phyloP scores from a whole-genome alignment of 2,113 vertebrate species.

The Colinus virginianus region DNA sequence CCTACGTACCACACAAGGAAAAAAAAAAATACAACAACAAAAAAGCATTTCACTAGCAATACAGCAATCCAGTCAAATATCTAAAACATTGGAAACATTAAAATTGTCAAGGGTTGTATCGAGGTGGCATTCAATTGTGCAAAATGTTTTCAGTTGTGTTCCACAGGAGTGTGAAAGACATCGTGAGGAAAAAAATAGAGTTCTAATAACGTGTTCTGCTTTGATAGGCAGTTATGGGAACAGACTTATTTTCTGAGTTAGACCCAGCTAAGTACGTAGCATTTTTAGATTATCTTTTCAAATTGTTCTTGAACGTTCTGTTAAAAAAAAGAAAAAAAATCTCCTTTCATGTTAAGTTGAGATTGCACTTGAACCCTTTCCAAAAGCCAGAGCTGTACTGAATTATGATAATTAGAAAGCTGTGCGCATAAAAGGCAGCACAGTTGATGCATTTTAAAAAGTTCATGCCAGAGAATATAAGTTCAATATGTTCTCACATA shows the following conservation, averaged over 20 bases:
- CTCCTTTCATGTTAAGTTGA: slow-evolving; percentile 82
- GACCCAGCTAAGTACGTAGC: slow-evolving; percentile 60
- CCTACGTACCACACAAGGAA: not conserved
- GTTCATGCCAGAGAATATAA: slow-evolving; percentile 84
- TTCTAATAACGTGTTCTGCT: slow-evolving; percentile 53
- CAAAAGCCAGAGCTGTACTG: slow-evolving; percentile 79
- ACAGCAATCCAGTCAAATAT: not conserved
- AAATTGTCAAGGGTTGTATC: slow-evolving; percentile 22
- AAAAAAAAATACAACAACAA: not conserved
- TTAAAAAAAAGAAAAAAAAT: not conserved
- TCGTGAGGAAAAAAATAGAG: not conserved
- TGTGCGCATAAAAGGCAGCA: slow-evolving; percentile 78
- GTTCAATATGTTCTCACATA: slow-evolving; percentile 86
- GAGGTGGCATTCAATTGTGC: slow-evolving; percentile 4
- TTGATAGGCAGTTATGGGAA: slow-evolving; percentile 47
- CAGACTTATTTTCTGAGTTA: slow-evolving; percentile 47
- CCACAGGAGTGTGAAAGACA: slow-evolving; percentile 26
- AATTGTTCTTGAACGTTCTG: slow-evolving; percentile 79
- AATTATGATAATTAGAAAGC: slow-evolving; percentile 87
- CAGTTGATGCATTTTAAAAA: slow-evolving; percentile 79
- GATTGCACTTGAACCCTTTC: slow-evolving; percentile 81
- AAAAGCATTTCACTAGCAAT: not conserved
- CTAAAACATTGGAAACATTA: slow-evolving; percentile 7
- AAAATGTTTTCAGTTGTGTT: slow-evolving; percentile 25
- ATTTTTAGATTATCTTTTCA: slow-evolving; percentile 76